Base-by-base conservation (phyloP, 2,888 invertebrate genomes). In the Drosophila multiciliata region DNA sequence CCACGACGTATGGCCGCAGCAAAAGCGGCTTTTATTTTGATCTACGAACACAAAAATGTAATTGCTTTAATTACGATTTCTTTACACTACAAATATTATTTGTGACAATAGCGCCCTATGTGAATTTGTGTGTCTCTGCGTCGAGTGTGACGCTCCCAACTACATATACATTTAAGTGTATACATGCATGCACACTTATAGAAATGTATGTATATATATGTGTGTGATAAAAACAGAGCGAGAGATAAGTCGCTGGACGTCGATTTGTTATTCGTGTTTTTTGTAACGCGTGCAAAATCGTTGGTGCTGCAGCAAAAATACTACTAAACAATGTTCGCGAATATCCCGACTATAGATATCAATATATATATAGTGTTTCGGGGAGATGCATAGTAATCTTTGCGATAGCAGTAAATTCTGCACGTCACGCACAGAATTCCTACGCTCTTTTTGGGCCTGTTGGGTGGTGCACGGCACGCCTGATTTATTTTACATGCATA, bases 281-380 rank as follows among this genome's bases (percentile, higher is more conserved):
- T 73, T 75, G 79, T 79, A 78, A 78, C 69, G 78, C 72, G 79
- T 78, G 78, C 78, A 78, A 78, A 78, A 69, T 23, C 32, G 26
- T 55, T 52, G 54, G 52, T 66, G 57, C 52, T 52, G 11, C 35
- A 38, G 35, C 50, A 62, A 48, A 68, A 42, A 15, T 45, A 60
- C 45, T 58, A 54, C 63, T 73, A 76, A 75, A 68, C 67, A 71
- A 55, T 66, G 58, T 63, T 32, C 29, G 38, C 29, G 32, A 23
- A 26, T 36, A 33, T 54, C 15, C 23, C 15, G 45, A 45, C 45
- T 12, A 15, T 45, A 45, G 23, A 45, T 45, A 45, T 45, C 23
- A 26, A 15, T 23, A 45, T 15, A 49, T 40, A 32, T 36, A 55
- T 20, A 59, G 32, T 23, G 17, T 20, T 35, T 42, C 15, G 55